Conservation (phyloP, 2,888 invertebrate genomes). For the Neoaliturus tenellus region DNA sequence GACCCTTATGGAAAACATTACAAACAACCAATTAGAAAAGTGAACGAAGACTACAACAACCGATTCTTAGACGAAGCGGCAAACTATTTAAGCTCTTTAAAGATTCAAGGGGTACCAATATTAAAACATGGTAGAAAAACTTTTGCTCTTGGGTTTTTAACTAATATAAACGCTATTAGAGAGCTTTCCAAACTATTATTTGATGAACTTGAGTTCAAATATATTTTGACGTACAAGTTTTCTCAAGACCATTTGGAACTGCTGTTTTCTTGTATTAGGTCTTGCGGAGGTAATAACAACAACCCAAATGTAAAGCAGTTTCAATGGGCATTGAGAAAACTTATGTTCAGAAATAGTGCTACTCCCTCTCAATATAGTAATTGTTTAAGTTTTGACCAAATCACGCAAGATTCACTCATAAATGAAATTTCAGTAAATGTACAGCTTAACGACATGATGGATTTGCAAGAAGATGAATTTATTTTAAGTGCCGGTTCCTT, state of each 20-base stretch:
- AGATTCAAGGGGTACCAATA: neutral
- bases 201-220: neutral
- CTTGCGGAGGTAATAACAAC: conserved; percentile 1
- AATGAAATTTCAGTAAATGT: neutral
- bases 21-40: neutral
- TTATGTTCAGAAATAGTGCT: neutral
- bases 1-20: neutral
- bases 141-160: neutral
- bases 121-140: neutral
- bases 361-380: neutral
- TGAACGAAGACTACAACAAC: neutral
- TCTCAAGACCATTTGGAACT: neutral
- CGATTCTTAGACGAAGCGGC: neutral
- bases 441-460: neutral
- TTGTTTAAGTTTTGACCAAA: neutral
- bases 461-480: neutral
- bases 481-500: neutral
- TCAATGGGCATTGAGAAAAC: neutral
- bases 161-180: neutral
- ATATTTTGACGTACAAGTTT: neutral
- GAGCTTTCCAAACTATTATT: neutral
- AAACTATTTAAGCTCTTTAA: neutral
- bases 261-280: neutral
- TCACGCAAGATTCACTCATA: neutral
- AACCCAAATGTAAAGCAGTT: conserved; percentile 11